phyloP scores from a whole-genome alignment of 92 coral and sea anemone species.

The Pocillopora grandis region DNA sequence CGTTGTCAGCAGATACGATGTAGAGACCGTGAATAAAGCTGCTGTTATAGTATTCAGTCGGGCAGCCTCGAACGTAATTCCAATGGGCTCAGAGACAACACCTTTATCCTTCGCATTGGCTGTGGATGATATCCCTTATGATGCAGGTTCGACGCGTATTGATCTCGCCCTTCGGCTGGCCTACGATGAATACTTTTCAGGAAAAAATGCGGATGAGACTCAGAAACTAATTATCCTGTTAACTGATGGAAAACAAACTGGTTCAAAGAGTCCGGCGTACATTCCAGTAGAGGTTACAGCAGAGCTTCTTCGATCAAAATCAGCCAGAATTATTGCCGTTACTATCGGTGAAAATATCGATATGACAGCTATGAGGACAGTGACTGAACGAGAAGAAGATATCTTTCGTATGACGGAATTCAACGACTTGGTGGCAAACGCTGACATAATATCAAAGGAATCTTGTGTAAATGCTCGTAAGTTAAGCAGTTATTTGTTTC shows the following conservation, averaged over 20 bases:
- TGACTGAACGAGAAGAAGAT: conserved; percentile 18
- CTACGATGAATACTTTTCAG: conserved; percentile 12
- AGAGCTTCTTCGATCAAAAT: conserved; percentile 7
- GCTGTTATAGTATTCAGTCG: conserved; percentile 45
- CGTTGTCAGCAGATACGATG: conserved; percentile 36
- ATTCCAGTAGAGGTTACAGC: conserved; percentile 2
- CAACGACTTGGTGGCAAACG: conserved; percentile 14
- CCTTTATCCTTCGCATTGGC: conserved; percentile 28
- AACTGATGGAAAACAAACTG: conserved; percentile 29
- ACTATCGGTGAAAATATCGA: conserved; percentile 6
- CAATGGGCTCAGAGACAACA: conserved; percentile 14
- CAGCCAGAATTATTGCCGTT: conserved; percentile 23
- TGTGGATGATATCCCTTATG: conserved; percentile 41
- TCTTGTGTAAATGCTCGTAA: conserved; percentile 23
- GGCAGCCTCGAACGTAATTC: conserved; percentile 14
- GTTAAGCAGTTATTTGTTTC: neutral
- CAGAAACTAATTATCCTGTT: conserved; percentile 11
- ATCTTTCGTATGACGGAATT: conserved; percentile 5
- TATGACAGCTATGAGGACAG: conserved; percentile 6
- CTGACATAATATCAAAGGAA: conserved; percentile 12
- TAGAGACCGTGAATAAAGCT: conserved; percentile 27
- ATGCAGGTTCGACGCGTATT: conserved; percentile 27
- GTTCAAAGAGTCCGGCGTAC: conserved; percentile 5
- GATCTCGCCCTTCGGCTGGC: conserved; percentile 40
- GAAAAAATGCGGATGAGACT: neutral